Evolutionary conservation across 1,140 invertebrate genomes (phyloP).

Genomic region (Melipona quadrifasciata): DNA sequence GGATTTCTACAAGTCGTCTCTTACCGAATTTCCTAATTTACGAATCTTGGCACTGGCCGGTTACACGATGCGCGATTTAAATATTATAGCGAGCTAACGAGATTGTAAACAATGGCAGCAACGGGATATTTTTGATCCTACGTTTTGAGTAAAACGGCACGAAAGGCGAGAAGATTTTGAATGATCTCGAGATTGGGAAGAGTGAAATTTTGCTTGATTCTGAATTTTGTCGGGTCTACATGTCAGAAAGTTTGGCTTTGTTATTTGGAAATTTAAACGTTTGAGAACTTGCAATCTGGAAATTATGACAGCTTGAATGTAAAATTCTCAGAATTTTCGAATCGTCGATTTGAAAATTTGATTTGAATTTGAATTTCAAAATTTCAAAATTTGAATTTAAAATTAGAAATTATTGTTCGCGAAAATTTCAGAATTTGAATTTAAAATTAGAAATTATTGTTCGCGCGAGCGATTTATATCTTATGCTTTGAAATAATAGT

Average conservation of each 20-base stretch:
- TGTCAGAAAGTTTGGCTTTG: too few relatives aligned
- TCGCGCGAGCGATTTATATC: background rate
- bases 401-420: background rate
- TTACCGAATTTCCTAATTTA: constrained; percentile 16
- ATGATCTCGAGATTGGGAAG: background rate
- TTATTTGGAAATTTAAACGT: background rate
- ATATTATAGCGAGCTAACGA: background rate
- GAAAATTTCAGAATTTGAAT: background rate
- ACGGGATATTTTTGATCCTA: background rate
- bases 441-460: background rate
- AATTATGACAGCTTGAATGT: background rate
- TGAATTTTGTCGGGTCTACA: background rate
- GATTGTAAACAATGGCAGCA: constrained; percentile 13
- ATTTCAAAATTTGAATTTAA: background rate
- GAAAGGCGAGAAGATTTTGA: background rate
- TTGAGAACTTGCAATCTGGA: background rate
- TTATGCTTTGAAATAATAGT: background rate
- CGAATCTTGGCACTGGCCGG: constrained; percentile 3
- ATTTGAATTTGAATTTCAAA: background rate
- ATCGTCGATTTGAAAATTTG: too few relatives aligned
- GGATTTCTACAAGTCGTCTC: background rate
- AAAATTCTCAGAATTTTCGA: background rate
- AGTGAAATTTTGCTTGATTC: background rate
- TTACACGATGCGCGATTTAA: background rate
- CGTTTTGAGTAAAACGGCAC: background rate